Evolutionary conservation across 1,140 invertebrate species (phyloP).

Genomic region (Cephus cinctus): DNA sequence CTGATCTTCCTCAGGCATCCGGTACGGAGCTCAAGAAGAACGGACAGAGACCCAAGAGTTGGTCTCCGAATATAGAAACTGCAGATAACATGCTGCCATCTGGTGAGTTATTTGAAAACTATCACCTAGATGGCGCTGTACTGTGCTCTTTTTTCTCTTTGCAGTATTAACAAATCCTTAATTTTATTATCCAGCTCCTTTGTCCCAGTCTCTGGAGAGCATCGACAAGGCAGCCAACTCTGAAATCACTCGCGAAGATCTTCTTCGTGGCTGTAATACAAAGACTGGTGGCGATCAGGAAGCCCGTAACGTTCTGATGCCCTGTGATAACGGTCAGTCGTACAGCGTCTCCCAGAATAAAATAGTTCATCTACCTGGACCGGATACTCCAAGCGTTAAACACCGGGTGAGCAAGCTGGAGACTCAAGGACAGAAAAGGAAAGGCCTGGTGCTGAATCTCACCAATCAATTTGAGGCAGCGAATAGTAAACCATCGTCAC

Average conservation of each 20-base stretch:
- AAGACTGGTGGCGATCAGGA: constrained; percentile 50
- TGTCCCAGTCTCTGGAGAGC: constrained; percentile 56
- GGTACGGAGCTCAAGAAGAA: constrained; percentile 43
- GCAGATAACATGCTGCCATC: constrained; percentile 61
- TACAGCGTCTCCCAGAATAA: constrained; percentile 89
- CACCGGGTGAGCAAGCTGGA: constrained; percentile 65
- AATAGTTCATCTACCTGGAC: constrained; percentile 70
- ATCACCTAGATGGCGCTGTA: not conserved
- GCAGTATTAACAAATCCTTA: not conserved
- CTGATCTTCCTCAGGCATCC: constrained; percentile 31
- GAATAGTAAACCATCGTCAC: constrained; percentile 53
- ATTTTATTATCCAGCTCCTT: constrained; percentile 39
- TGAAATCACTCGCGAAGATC: constrained; percentile 48
- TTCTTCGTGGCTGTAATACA: constrained; percentile 37
- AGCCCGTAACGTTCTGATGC: constrained; percentile 74
- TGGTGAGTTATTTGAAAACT: constrained; percentile 24
- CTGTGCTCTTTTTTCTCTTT: constrained; percentile 10
- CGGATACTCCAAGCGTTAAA: constrained; percentile 45
- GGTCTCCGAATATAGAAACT: constrained; percentile 73
- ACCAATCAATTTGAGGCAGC: constrained; percentile 61
- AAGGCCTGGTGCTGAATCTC: constrained; percentile 66
- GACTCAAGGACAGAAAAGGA: constrained; percentile 54
- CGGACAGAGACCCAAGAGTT: constrained; percentile 71
- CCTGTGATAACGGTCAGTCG: constrained; percentile 77
- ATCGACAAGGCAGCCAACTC: constrained; percentile 48